These are phyloP conservation scores for Lethocerus indicus DNA, from an alignment of 1,140 invertebrate genomes.

Conservation along the genomic window DNA sequence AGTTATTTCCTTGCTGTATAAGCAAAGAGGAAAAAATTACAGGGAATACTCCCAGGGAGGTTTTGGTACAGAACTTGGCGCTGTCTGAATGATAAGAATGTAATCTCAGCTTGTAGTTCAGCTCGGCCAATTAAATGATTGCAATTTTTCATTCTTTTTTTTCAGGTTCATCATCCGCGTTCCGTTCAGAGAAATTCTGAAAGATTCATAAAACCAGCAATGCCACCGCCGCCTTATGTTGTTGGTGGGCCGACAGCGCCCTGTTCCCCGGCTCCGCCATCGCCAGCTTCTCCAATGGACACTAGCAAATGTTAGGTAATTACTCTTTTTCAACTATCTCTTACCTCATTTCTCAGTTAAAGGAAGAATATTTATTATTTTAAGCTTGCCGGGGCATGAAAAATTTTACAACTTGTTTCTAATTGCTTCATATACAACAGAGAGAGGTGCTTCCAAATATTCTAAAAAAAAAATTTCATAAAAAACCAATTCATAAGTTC, in stretches of 20 bases:
- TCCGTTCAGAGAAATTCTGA: slow-evolving; percentile 15
- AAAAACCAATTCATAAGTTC: neutral
- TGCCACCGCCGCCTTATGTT: slow-evolving; percentile 13
- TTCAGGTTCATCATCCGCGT: slow-evolving; percentile 10
- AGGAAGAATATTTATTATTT: neutral
- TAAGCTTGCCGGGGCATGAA: too few species aligned
- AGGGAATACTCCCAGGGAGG: too few species aligned
- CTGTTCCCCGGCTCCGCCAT: slow-evolving; percentile 15
- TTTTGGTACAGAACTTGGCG: neutral
- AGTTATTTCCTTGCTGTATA: neutral
- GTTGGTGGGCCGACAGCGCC: too few species aligned
- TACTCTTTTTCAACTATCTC: neutral
- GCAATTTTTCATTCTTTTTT: slow-evolving; percentile 4
- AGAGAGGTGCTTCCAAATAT: neutral
- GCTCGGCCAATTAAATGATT: neutral
- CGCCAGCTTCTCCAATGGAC: slow-evolving; percentile 18
- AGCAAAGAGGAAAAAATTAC: neutral
- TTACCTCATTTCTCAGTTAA: neutral
- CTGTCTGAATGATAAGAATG: neutral
- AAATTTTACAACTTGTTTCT: neutral
- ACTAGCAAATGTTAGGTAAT: slow-evolving; percentile 16
- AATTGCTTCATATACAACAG: neutral
- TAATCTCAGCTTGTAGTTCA: neutral
- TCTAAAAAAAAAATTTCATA: neutral
- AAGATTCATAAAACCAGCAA: slow-evolving; percentile 19